phyloP scores from a whole-genome alignment of 2,888 invertebrate genomes.

The Folsomia candida region DNA sequence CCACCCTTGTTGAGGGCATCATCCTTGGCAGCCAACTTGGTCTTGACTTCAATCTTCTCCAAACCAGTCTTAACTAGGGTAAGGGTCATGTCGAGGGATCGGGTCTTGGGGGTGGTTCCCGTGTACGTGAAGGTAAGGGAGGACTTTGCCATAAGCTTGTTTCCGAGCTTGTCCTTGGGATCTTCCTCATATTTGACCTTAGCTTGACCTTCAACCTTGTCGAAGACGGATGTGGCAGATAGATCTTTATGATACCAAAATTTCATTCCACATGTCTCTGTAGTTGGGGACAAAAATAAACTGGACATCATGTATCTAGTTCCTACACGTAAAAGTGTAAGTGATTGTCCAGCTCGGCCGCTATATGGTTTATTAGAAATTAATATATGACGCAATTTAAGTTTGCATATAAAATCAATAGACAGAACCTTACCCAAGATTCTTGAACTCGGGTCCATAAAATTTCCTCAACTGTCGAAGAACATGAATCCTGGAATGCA shows the following conservation, averaged over 20 bases:
- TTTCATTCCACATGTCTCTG: conserved; percentile 49
- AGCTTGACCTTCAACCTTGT: too few relatives aligned
- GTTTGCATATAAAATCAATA: conserved; percentile 36
- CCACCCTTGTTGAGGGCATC: conserved; percentile 36
- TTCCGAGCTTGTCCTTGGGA: conserved; percentile 45
- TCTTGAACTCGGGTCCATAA: conserved; percentile 49
- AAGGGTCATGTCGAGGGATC: conserved; percentile 38
- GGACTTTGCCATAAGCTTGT: conserved; percentile 39
- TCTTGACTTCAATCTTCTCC: conserved; percentile 41
- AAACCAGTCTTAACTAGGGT: conserved; percentile 38
- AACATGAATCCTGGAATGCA: too few relatives aligned
- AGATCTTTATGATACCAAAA: conserved; percentile 45
- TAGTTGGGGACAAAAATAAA: conserved; percentile 47
- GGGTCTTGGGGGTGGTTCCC: too few relatives aligned
- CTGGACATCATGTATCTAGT: conserved; percentile 42
- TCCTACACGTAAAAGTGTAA: conserved; percentile 44
- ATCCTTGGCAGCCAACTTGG: conserved; percentile 40
- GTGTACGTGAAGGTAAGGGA: conserved; percentile 44
- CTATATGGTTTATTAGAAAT: too few relatives aligned
- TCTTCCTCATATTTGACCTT: conserved; percentile 44
- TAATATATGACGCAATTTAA: too few relatives aligned
- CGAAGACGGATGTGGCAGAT: too few relatives aligned
- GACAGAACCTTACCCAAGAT: too few relatives aligned
- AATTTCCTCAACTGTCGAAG: conserved; percentile 43
- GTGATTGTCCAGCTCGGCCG: conserved; percentile 38